Evolutionary conservation across 2,113 vertebrate genomes (phyloP), one percentile per base, ranked within the genome.

Genomic region (Myotis lucifugus): DNA sequence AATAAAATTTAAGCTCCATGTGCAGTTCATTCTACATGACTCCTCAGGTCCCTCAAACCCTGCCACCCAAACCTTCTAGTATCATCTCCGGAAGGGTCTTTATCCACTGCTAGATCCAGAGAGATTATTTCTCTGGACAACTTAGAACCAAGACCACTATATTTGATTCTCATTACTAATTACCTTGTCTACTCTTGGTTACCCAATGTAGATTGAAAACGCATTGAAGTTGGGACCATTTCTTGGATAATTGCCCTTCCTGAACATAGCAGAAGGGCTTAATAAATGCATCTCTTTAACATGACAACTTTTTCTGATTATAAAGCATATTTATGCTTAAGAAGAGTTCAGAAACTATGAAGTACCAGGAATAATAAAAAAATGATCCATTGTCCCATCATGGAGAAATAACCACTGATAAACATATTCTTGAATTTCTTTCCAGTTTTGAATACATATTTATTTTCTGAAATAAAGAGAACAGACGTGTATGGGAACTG

Each of bases 391-490:
- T 27, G 85, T 50, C 52, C 2, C 23, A 76, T 70, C 69, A 91
- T 42, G 1, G n/a, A 74, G 25, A 12, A 86, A 46, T 78, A 90
- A 56, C 32, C 6, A 73, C 29, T 67, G 85, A 85, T 46, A 67
- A 66, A 56, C 21, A 61, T 17, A 50, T 79, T 69, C 15, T 25
- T 64, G 15, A 50, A 76, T 91, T 90, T 85, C 32, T 32, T 92
- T 73, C 70, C 12, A 25, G 32, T 69, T 78, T 19, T 48, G 84
- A 95, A 81, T 81, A 74, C 14, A 10, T 70, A 69, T 73, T 93
- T 88, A 59, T 48, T 94, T 90, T 94, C 77, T 89, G 48, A 90
- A 90, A 93, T 11, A 34, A 91, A 46, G 42, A 91, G 5, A 40
- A 79, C 9, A 74, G 66, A 93, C 11, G 74, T 90, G 23, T 19